These are phyloP conservation scores for Ephydatia muelleri DNA, from an alignment of 37 sponge, comb jelly and placozoan species.

Conservation along the genomic window DNA sequence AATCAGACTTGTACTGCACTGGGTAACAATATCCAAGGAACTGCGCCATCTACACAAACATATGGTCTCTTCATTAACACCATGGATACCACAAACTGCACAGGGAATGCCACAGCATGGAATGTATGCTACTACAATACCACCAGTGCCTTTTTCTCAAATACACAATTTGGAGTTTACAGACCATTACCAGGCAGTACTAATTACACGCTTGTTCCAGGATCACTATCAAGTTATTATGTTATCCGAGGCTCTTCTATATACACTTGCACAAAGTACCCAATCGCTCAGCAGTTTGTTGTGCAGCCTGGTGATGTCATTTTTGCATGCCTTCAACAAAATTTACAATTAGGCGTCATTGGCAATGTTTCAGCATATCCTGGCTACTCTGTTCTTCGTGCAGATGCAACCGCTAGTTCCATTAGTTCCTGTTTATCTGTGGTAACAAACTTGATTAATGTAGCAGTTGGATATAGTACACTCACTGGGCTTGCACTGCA, in stretches of 20 bases:
- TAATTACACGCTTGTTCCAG: neutral
- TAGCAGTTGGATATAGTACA: neutral
- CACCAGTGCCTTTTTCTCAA: neutral
- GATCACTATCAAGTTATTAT: neutral
- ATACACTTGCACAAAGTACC: neutral
- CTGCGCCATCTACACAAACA: neutral
- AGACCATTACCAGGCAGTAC: neutral
- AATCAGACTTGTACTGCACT: neutral
- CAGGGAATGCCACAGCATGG: neutral
- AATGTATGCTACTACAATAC: neutral
- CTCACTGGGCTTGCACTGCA: neutral
- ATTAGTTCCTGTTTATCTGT: neutral
- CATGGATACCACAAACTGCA: neutral
- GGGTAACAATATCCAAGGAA: neutral
- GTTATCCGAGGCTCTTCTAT: neutral
- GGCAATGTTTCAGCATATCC: neutral
- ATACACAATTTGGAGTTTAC: neutral
- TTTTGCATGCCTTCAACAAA: neutral
- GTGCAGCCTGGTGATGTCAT: neutral
- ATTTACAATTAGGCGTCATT: neutral
- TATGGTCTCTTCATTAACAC: neutral
- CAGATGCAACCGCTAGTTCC: neutral
- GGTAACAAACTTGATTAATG: neutral
- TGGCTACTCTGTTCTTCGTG: neutral
- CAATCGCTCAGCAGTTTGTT: neutral